Conservation (phyloP, 1,140 invertebrate genomes). For the Meloidogyne floridensis region DNA sequence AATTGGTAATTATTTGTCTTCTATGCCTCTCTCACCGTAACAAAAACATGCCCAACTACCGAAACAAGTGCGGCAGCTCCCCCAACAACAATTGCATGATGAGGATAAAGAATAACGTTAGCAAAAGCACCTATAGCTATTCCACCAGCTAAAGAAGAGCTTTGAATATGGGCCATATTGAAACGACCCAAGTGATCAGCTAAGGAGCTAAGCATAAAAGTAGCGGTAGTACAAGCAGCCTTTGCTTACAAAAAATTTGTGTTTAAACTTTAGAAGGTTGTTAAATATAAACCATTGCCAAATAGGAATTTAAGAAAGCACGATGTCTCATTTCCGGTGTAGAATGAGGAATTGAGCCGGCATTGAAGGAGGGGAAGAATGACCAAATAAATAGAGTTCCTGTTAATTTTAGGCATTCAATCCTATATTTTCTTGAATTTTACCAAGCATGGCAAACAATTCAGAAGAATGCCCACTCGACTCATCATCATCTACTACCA, state of each 20-base stretch:
- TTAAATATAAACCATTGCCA: conserved; percentile 64
- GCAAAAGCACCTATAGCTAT: conserved; percentile 72
- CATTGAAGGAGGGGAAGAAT: conserved; percentile 69
- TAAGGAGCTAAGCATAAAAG: conserved; percentile 68
- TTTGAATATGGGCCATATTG: conserved; percentile 66
- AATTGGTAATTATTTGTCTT: not conserved
- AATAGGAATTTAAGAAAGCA: conserved; percentile 70
- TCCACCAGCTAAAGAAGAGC: conserved; percentile 70
- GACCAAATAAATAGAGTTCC: conserved; percentile 70
- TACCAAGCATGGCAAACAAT: conserved; percentile 64
- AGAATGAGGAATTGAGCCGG: conserved; percentile 56
- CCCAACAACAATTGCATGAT: conserved; percentile 82
- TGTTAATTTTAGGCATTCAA: not conserved
- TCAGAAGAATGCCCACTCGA: conserved; percentile 50
- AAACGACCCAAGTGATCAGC: conserved; percentile 60
- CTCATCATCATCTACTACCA: conserved; percentile 56
- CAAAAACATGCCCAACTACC: conserved; percentile 68
- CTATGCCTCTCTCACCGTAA: conserved; percentile 37
- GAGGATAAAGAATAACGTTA: conserved; percentile 79
- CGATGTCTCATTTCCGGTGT: conserved; percentile 66
- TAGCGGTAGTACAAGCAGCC: conserved; percentile 66
- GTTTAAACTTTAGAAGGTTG: not conserved
- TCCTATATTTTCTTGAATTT: not conserved
- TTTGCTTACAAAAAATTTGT: not conserved
- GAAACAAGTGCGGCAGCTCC: conserved; percentile 79